Evolutionary conservation across 1,140 invertebrate species (phyloP).

Genomic region (Campoletis sonorensis): DNA sequence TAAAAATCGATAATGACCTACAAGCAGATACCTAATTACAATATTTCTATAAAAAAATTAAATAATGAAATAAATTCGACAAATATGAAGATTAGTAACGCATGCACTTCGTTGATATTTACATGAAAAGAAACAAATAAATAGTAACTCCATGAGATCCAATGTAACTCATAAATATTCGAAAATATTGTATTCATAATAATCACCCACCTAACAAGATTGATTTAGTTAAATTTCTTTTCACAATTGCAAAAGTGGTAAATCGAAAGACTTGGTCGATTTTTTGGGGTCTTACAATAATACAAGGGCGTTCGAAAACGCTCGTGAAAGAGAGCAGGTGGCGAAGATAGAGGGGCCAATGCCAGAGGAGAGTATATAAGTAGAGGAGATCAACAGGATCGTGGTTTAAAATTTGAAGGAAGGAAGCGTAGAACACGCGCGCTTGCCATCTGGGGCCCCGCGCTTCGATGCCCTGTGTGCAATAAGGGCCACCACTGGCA

Average conservation of each 20-base stretch:
- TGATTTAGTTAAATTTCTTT: background rate
- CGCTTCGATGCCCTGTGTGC: background rate
- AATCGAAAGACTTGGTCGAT: background rate
- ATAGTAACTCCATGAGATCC: too few relatives aligned
- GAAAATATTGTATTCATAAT: too few relatives aligned
- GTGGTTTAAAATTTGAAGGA: conserved; percentile 54
- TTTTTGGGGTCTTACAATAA: conserved; percentile 6
- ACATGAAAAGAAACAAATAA: too few relatives aligned
- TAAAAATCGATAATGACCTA: too few relatives aligned
- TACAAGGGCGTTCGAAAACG: background rate
- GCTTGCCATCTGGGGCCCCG: conserved; percentile 70
- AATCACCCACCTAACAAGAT: too few relatives aligned
- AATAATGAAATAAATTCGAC: too few relatives aligned
- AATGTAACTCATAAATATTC: too few relatives aligned
- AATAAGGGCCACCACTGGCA: background rate
- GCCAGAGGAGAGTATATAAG: background rate
- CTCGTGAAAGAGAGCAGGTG: conserved; percentile 23
- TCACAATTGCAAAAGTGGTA: background rate
- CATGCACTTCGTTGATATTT: too few relatives aligned
- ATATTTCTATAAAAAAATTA: too few relatives aligned
- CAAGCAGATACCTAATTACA: too few relatives aligned
- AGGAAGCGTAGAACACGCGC: conserved; percentile 55
- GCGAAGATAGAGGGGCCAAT: conserved; percentile 10
- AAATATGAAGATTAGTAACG: too few relatives aligned
- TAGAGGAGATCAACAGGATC: conserved; percentile 9